Evolutionary conservation across 1,140 invertebrate species (phyloP).

Genomic region (Dendroctonus valens): DNA sequence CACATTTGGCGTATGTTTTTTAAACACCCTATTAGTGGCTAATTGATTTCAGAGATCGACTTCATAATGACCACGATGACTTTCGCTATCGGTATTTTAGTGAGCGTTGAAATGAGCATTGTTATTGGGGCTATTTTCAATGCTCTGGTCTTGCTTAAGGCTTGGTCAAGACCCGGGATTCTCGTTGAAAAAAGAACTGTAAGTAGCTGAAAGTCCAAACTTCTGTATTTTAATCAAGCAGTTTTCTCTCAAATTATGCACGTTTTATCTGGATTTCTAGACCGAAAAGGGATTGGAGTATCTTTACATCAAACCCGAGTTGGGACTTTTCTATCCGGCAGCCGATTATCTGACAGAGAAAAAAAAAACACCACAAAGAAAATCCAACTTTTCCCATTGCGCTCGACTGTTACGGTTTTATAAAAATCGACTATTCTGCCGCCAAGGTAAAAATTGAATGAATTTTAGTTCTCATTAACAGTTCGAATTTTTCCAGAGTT

Average conservation of each 20-base stretch:
- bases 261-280: conserved; percentile 48
- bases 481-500: conserved; percentile 37
- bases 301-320: conserved; percentile 74
- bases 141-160: conserved; percentile 80
- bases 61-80: too few species aligned
- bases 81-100: too few species aligned
- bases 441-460: conserved; percentile 37
- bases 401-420: conserved; percentile 60
- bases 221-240: conserved; percentile 1
- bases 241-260: too few species aligned
- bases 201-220: conserved; percentile 43
- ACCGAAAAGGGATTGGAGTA: conserved; percentile 68
- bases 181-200: conserved; percentile 67
- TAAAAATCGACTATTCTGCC: conserved; percentile 64
- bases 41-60: too few species aligned
- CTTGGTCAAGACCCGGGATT: conserved; percentile 78
- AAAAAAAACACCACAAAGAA: conserved; percentile 52
- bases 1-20: too few species aligned
- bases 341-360: conserved; percentile 64
- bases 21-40: too few species aligned
- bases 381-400: conserved; percentile 55
- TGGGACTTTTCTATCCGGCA: conserved; percentile 85
- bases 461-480: conserved; percentile 13
- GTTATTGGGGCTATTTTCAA: conserved; percentile 83
- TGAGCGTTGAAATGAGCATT: conserved; percentile 88